Percentiles rank a stretch among this genome's conserved stretches.
These are phyloP conservation scores for Rhodinocichla rosea DNA, from an alignment of 2,113 vertebrate species.

Conservation along the genomic window DNA sequence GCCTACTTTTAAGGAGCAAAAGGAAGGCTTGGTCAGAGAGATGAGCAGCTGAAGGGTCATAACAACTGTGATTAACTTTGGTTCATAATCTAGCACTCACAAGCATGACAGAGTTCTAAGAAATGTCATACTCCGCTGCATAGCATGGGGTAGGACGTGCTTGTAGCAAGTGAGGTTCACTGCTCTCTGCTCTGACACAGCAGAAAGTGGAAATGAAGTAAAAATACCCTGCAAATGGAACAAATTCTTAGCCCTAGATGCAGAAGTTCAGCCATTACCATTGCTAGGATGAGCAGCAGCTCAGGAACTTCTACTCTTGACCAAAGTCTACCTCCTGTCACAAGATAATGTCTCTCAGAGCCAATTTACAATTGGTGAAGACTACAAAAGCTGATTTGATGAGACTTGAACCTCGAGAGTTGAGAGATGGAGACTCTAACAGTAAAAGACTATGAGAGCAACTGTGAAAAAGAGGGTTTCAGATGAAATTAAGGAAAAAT, in stretches of 20 bases:
- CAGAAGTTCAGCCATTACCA: not conserved
- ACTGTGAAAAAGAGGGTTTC: not conserved
- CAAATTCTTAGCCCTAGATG: not conserved
- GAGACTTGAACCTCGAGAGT: not conserved
- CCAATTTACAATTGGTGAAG: not conserved
- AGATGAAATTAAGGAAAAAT: not conserved
- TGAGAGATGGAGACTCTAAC: not conserved
- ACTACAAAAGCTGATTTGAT: not conserved
- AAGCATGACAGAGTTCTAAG: not conserved
- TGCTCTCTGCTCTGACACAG: not conserved
- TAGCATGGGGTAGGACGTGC: rapidly evolving
- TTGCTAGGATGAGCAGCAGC: not conserved
- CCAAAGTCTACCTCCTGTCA: not conserved
- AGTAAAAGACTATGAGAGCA: not conserved
- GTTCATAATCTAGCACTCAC: not conserved
- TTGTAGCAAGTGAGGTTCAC: not conserved
- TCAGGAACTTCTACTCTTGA: not conserved
- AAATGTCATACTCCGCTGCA: not conserved
- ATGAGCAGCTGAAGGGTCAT: not conserved
- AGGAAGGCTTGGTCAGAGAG: not conserved
- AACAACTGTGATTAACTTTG: not conserved
- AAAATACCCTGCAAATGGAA: not conserved
- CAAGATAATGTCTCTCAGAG: not conserved
- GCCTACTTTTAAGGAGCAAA: not conserved
- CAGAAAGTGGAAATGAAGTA: not conserved